Conservation (phyloP, 2,113 vertebrate species). For the Stigmatopora nigra region DNA sequence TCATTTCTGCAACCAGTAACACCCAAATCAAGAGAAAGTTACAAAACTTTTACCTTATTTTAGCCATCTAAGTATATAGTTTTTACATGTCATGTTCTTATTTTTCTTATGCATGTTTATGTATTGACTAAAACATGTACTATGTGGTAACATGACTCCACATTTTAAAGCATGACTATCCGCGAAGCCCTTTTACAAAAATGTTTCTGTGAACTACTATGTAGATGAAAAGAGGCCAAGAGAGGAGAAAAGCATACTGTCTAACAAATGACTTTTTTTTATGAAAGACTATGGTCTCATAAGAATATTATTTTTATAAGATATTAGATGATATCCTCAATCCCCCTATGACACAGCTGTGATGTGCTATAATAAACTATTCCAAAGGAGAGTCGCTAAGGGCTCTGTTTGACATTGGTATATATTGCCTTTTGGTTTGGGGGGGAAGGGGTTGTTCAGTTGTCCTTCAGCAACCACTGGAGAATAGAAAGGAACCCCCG, state of each 20-base stretch:
- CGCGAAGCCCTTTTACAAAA: not conserved
- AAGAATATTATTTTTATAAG: conserved; percentile 29
- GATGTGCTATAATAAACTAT: conserved; percentile 29
- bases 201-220: not conserved
- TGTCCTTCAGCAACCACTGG: conserved; percentile 4
- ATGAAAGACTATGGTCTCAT: conserved; percentile 32
- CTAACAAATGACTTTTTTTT: conserved; percentile 12
- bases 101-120: not conserved
- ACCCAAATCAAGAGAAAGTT: not conserved
- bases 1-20: not conserved
- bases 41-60: not conserved
- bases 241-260: not conserved
- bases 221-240: conserved; percentile 1
- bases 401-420: conserved; percentile 47
- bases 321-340: conserved; percentile 22
- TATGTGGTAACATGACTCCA: not conserved
- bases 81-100: not conserved
- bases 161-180: not conserved
- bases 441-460: not conserved
- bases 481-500: not conserved
- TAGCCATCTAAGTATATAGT: not conserved
- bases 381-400: conserved; percentile 27
- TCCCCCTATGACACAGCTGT: conserved; percentile 15
- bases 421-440: not conserved
- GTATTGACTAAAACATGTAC: not conserved